Base-by-base conservation (phyloP, 2,888 invertebrate genomes). In the Thecophora atra region DNA sequence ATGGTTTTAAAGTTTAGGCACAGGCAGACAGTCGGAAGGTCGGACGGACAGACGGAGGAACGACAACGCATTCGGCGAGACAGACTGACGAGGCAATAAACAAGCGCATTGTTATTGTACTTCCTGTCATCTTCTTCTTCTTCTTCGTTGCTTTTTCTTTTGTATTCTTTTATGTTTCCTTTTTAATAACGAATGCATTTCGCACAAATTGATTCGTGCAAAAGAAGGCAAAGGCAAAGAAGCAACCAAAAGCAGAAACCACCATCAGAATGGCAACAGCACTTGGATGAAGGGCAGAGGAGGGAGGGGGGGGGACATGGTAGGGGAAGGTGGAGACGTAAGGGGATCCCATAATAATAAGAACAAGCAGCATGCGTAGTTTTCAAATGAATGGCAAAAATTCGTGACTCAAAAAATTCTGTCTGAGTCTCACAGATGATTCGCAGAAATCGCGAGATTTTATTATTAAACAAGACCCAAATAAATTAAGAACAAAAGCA, bases 371-470 rank as follows among this genome's bases (percentile, higher is more conserved):
- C 62, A 24, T 26, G 26, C 58, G 58, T 28, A 58, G 30, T 63
- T 67, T 68, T 68, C 63, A 70, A 70, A 70, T 70, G 63, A 63
- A 70, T 54, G 62, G 70, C 70, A 70, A 62, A 70, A 70, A 70
- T 70, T 70, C 70, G 70, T 70, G 70, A 70, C 63, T 70, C 70
- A 30, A 54, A 62, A 70, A 70, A 37, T 37, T 1, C 62, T 52
- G 70, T 63, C 70, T 70, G 70, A 62, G 37, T 63, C 52, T 70
- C 51, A 37, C 30, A 70, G 70, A 70, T 70, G 62, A 63, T 70
- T 70, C 70, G 70, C 51, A 70, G 70, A 70, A 70, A 70, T 63
- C 62, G 68, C 63, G 11, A 70, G 52, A 37, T 62, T 68, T 70
- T 68, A 42, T 70, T 30, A 58, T 58, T 68, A 24, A 17, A 17